Evolutionary conservation across 2,113 vertebrate species (phyloP), one percentile per base, ranked within the genome.

Genomic region (Neotoma lepida): DNA sequence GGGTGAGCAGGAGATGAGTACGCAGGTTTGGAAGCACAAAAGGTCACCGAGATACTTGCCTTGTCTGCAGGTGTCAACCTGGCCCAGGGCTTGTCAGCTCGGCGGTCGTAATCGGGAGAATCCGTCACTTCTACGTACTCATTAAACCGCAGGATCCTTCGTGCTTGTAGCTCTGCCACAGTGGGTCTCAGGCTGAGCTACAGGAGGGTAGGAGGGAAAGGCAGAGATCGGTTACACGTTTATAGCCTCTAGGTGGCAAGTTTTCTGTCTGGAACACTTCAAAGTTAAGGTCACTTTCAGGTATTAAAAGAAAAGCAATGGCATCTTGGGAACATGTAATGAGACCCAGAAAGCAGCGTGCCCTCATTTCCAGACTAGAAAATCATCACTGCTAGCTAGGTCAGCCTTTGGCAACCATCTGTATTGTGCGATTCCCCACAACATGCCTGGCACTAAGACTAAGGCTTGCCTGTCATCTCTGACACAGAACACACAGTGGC

Each of bases 71-170:
- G 99, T 61, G 99, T 99, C 93, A 99, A 98, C 90, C 99, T 98
- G 96, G 99, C 99, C 99, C 99, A 99, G 91, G 99, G 99, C 96
- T 99, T 99, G 98, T 99, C 99, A 0, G 99, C 99, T 49, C 99
- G 98, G 35, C 99, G 99, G 97, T 99, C 99, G 0, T 99, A 99
- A 97, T 99, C 99, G 0, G 99, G 99, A 89, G 99, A 99, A 17
- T 99, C 99, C 0, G 99, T 99, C 96, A 99, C 99, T 98, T 99
- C 99, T 80, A 99, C 99, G 0, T 99, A 99, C 97, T 99, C 99
- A 0, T 99, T 99, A 97, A 99, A 99, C 54, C 99, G 97, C 94
- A 99, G 98, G 98, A 99, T 99, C 96, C 99, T 98, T 94, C 99
- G 98, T 1, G 99, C 99, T 51, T 99, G 99, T 30, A 99, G 98